Percentiles rank a stretch among this genome's conserved stretches.
Evolutionary conservation across 2,888 invertebrate species (phyloP).

Genomic region (Xylophagus ater): DNA sequence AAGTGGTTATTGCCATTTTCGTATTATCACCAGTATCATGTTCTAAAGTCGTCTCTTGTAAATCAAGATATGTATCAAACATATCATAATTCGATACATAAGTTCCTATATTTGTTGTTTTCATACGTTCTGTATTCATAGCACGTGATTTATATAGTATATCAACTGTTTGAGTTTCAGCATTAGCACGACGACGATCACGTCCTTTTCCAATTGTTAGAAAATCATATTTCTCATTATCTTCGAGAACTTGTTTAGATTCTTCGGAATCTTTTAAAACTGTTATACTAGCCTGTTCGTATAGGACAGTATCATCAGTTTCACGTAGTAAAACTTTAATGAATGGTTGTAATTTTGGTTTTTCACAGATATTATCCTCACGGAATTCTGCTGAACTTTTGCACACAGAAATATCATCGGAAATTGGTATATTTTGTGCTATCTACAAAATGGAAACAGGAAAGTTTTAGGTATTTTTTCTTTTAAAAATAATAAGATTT

Average conservation of each 20-base stretch:
- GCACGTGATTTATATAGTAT: constrained; percentile 51
- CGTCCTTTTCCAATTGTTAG: constrained; percentile 56
- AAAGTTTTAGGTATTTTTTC: no score
- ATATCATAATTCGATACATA: constrained; percentile 70
- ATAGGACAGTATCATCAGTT: constrained; percentile 52
- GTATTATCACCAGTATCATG: constrained; percentile 39
- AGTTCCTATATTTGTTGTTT: constrained; percentile 46
- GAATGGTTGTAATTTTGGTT: constrained; percentile 42
- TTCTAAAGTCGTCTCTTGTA: constrained; percentile 31
- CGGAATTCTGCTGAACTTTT: no score
- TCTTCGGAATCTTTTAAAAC: constrained; percentile 49
- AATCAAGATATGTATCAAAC: constrained; percentile 53
- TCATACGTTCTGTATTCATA: constrained; percentile 46
- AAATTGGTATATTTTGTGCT: no score
- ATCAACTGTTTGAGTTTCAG: constrained; percentile 58
- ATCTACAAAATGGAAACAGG: no score
- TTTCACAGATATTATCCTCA: no score
- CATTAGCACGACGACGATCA: constrained; percentile 51
- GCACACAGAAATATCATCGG: no score
- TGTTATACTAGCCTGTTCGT: constrained; percentile 52
- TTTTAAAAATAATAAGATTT: no score
- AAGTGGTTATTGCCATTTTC: constrained; percentile 37
- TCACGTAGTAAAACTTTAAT: constrained; percentile 54
- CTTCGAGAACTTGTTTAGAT: constrained; percentile 45
- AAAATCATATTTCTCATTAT: constrained; percentile 56